Evolutionary conservation across 2,888 invertebrate species (phyloP).

Genomic region (Craniophora ligustri): DNA sequence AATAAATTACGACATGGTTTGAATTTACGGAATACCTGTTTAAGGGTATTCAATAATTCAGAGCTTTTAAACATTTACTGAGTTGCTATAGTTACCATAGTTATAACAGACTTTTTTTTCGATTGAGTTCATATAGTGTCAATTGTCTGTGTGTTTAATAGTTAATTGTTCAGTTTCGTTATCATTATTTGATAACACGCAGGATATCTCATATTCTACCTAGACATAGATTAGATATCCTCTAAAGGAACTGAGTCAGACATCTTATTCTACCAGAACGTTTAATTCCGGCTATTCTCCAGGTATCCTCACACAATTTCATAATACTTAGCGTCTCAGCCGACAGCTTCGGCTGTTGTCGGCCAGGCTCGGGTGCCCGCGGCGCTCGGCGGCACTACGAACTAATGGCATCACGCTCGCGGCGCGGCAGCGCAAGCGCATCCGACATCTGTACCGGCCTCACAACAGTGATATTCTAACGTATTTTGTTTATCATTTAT

Average conservation of each 20-base stretch:
- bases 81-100: too few relatives aligned
- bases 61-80: too few relatives aligned
- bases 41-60: too few relatives aligned
- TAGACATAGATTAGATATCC: not conserved
- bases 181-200: too few relatives aligned
- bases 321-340: slow-evolving; percentile 47
- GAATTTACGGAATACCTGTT: too few relatives aligned
- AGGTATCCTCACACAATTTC: slow-evolving; percentile 45
- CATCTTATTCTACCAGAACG: slow-evolving; percentile 33
- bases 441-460: slow-evolving; percentile 46
- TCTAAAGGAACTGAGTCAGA: slow-evolving; percentile 1
- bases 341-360: slow-evolving; percentile 49
- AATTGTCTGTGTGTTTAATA: too few relatives aligned
- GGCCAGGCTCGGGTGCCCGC: slow-evolving; percentile 49
- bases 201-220: too few relatives aligned
- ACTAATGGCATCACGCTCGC: slow-evolving; percentile 73
- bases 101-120: too few relatives aligned
- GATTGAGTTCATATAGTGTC: too few relatives aligned
- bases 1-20: too few relatives aligned
- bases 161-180: too few relatives aligned
- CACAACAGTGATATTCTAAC: slow-evolving; percentile 36
- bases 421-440: slow-evolving; percentile 50
- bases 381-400: slow-evolving; percentile 66
- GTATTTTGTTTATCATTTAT: slow-evolving; percentile 29
- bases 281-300: slow-evolving; percentile 35